Evolutionary conservation across 1,140 invertebrate genomes (phyloP).

Genomic region (Tachypleus tridentatus): DNA sequence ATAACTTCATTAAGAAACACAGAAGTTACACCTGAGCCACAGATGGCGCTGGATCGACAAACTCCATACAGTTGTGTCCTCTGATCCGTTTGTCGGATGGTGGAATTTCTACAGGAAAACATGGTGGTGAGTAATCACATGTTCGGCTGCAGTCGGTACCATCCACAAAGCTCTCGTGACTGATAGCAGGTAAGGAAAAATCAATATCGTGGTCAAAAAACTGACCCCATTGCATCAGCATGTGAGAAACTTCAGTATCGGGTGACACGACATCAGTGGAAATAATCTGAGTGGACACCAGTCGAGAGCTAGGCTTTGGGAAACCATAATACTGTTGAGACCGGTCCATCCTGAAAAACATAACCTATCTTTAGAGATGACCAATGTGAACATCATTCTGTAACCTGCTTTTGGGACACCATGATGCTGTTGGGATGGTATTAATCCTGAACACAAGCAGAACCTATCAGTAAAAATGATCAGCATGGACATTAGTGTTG

Average conservation of each 20-base stretch:
- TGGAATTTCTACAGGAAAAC: constrained; percentile 90
- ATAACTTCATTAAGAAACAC: constrained; percentile 74
- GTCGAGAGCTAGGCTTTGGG: constrained; percentile 68
- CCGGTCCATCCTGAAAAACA: constrained; percentile 59
- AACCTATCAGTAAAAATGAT: too few species aligned
- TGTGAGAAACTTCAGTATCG: constrained; percentile 72
- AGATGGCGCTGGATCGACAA: constrained; percentile 85
- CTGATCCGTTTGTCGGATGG: constrained; percentile 64
- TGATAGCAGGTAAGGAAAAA: constrained; percentile 82
- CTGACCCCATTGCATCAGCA: constrained; percentile 99
- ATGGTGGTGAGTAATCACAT: constrained; percentile 90
- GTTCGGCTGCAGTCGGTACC: constrained; percentile 85
- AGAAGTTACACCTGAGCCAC: constrained; percentile 94
- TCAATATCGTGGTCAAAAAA: constrained; percentile 95
- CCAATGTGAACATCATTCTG: too few species aligned
- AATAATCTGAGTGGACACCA: constrained; percentile 76
- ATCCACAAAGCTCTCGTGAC: constrained; percentile 80
- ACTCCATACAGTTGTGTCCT: constrained; percentile 71
- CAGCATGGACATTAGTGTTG: too few species aligned
- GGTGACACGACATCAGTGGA: constrained; percentile 67
- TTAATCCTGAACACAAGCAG: too few species aligned
- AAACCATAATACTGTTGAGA: constrained; percentile 66
- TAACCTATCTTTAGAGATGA: too few species aligned
- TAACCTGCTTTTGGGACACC: too few species aligned
- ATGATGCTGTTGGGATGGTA: too few species aligned